These are phyloP conservation scores for Zaprionus lachaisei DNA, from an alignment of 1,140 invertebrate species.

Conservation along the genomic window DNA sequence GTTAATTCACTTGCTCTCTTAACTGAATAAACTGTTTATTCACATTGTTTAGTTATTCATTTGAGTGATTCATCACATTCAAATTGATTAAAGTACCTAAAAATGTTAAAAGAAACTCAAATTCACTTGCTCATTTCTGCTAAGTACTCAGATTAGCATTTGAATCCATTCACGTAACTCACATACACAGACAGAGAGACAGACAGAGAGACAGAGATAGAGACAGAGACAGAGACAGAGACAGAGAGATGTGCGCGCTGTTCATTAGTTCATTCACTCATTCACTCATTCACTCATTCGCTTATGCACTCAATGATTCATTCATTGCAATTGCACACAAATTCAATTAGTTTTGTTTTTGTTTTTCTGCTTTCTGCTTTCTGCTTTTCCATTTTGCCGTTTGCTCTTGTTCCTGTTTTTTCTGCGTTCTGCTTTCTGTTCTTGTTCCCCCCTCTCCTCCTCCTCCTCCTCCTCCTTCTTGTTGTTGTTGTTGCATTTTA, in stretches of 20 bases:
- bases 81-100: too few relatives aligned
- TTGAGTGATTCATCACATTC: not conserved
- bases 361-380: not conserved
- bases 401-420: constrained; percentile 5
- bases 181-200: not conserved
- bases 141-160: not conserved
- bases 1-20: not conserved
- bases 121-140: not conserved
- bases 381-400: not conserved
- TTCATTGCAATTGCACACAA: constrained; percentile 39
- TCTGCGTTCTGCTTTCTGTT: not conserved
- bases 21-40: not conserved
- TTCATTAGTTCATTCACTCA: constrained; percentile 20
- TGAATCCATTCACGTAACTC: not conserved
- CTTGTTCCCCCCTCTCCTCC: not conserved
- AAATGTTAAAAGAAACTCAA: not conserved
- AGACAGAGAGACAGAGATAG: not conserved
- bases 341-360: constrained; percentile 56
- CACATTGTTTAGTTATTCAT: too few relatives aligned
- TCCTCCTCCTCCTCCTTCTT: not conserved
- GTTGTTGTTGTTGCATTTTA: constrained; percentile 35
- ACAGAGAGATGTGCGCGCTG: not conserved
- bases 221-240: too few relatives aligned
- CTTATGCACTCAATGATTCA: constrained; percentile 37
- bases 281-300: constrained; percentile 18